Conservation (phyloP, 1,140 invertebrate genomes). For the Luehdorfia chinensis region DNA sequence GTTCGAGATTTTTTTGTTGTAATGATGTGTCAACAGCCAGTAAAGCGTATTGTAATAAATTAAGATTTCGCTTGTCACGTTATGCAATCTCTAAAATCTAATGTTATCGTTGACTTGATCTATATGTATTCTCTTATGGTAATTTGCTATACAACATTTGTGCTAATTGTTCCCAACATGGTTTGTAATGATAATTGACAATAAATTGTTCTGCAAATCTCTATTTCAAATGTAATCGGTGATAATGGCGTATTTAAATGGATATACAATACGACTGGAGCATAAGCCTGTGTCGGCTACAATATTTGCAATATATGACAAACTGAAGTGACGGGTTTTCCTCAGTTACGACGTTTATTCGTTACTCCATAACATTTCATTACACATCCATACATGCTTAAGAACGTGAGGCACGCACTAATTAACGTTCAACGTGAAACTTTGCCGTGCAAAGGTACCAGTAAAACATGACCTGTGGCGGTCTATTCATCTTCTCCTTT, state of each 20-base stretch:
- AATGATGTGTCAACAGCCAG: too few species aligned
- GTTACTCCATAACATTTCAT: too few species aligned
- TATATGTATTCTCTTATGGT: constrained; percentile 45
- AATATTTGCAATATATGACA: too few species aligned
- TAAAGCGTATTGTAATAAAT: too few species aligned
- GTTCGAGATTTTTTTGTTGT: too few species aligned
- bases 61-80: constrained; percentile 6
- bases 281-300: too few species aligned
- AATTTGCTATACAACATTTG: constrained; percentile 68
- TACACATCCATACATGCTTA: constrained; percentile 48
- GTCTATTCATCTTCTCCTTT: constrained; percentile 47
- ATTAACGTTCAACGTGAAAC: constrained; percentile 74
- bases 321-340: too few species aligned
- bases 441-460: constrained; percentile 46
- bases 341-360: too few species aligned
- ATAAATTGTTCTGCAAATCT: constrained; percentile 72
- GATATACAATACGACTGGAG: too few species aligned
- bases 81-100: constrained; percentile 47
- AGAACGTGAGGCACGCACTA: constrained; percentile 68
- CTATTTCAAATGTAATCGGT: constrained; percentile 55
- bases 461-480: constrained; percentile 45
- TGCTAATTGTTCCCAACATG: constrained; percentile 67
- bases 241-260: constrained; percentile 37
- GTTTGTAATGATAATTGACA: constrained; percentile 68
- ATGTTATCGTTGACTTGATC: constrained; percentile 39